Evolutionary conservation across 2,888 invertebrate species (phyloP).

Genomic region (Chelonus formosanus): DNA sequence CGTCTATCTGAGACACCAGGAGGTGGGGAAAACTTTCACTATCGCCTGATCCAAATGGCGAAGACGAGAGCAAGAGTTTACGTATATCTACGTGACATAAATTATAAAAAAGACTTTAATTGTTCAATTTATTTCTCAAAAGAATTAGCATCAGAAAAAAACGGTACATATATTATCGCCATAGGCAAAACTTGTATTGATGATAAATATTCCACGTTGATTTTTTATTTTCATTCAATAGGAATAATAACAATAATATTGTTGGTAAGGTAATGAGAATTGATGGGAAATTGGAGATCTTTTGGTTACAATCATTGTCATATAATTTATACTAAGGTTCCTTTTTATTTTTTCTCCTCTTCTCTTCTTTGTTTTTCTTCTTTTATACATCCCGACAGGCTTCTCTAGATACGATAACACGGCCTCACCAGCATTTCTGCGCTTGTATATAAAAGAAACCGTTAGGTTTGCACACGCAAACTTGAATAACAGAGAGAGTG

Average conservation of each 20-base stretch:
- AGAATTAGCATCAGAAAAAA: too few species aligned
- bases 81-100: slow-evolving; percentile 20
- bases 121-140: too few species aligned
- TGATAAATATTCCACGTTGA: neutral
- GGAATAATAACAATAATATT: too few species aligned
- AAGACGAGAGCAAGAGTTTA: slow-evolving; percentile 42
- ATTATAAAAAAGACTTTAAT: too few species aligned
- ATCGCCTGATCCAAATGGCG: slow-evolving; percentile 55
- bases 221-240: too few species aligned
- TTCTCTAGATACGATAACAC: slow-evolving; percentile 23
- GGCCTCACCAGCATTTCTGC: slow-evolving; percentile 27
- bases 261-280: too few species aligned
- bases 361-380: slow-evolving; percentile 3
- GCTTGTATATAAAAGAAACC: slow-evolving; percentile 45
- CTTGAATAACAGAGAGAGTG: slow-evolving; percentile 31
- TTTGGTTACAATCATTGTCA: too few species aligned
- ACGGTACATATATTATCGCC: neutral
- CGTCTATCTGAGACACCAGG: slow-evolving; percentile 28
- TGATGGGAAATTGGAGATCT: too few species aligned
- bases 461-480: slow-evolving; percentile 50
- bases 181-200: neutral
- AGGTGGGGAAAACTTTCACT: slow-evolving; percentile 57
- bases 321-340: too few species aligned
- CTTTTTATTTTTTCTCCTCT: slow-evolving; percentile 9
- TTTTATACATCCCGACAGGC: slow-evolving; percentile 7